Conservation (phyloP, 2,113 vertebrate genomes). For the Melanocharis versteri region DNA sequence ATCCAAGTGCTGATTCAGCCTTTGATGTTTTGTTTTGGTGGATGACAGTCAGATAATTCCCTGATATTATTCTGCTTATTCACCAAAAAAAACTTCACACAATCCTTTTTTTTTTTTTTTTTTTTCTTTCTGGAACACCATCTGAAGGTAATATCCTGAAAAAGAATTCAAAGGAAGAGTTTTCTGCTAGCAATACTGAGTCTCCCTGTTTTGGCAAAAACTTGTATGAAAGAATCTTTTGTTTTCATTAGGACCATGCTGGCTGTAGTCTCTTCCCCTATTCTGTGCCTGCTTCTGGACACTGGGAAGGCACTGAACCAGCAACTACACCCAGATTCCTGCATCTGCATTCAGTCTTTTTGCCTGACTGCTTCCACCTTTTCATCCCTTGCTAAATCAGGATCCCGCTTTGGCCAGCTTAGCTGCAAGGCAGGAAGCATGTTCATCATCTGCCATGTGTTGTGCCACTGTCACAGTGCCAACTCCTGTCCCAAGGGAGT, state of each 20-base stretch:
- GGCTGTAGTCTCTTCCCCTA: not conserved
- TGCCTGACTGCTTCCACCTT: not conserved
- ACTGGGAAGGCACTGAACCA: not conserved
- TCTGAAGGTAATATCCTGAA: not conserved
- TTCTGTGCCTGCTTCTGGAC: not conserved
- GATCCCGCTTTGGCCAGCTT: not conserved
- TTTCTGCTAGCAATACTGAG: not conserved
- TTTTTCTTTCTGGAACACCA: not conserved
- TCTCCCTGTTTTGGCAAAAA: not conserved
- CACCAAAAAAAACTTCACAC: not conserved
- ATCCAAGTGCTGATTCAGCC: not conserved
- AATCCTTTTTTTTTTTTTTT: not conserved
- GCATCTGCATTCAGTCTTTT: not conserved
- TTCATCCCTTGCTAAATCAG: not conserved
- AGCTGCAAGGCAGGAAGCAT: not conserved
- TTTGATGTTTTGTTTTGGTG: not conserved
- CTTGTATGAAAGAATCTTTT: not conserved
- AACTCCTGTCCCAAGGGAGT: not conserved
- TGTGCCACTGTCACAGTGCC: not conserved
- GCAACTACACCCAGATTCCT: not conserved
- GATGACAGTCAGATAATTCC: not conserved
- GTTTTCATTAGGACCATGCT: not conserved
- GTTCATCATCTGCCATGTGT: rapidly evolving
- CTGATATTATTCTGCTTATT: not conserved
- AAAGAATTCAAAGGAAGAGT: not conserved